These are phyloP conservation scores for Dicerorhinus sumatrensis DNA, from an alignment of 2,113 vertebrate species.

Conservation along the genomic window DNA sequence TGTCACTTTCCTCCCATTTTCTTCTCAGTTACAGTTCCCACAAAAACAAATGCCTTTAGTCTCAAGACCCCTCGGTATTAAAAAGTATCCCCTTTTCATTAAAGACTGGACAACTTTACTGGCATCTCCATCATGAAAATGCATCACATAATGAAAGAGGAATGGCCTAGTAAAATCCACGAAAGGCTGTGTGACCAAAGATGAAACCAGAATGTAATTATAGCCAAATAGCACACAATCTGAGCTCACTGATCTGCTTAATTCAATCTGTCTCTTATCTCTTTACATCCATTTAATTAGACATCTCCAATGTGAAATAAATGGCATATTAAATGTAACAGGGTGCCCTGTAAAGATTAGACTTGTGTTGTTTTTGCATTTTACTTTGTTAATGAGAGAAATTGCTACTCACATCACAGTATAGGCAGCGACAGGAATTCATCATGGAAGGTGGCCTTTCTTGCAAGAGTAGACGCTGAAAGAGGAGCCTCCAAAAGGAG, in stretches of 20 bases:
- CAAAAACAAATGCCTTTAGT: background rate
- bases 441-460: background rate
- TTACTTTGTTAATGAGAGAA: constrained; percentile 3
- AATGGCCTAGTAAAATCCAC: background rate
- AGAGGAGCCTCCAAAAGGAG: background rate
- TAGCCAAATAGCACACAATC: background rate
- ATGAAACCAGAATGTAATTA: constrained; percentile 5
- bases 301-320: background rate
- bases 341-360: background rate
- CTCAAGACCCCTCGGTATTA: background rate
- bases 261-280: background rate
- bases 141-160: background rate
- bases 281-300: background rate
- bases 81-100: background rate
- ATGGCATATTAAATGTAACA: background rate
- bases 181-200: background rate
- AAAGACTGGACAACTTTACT: background rate
- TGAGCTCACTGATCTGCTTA: background rate
- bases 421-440: background rate
- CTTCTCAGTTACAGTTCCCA: background rate
- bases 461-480: background rate
- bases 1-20: background rate
- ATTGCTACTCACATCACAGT: background rate
- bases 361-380: background rate
- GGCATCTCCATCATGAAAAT: background rate